Evolutionary conservation across 1,140 invertebrate genomes (phyloP).

Genomic region (Heterodera schachtii): DNA sequence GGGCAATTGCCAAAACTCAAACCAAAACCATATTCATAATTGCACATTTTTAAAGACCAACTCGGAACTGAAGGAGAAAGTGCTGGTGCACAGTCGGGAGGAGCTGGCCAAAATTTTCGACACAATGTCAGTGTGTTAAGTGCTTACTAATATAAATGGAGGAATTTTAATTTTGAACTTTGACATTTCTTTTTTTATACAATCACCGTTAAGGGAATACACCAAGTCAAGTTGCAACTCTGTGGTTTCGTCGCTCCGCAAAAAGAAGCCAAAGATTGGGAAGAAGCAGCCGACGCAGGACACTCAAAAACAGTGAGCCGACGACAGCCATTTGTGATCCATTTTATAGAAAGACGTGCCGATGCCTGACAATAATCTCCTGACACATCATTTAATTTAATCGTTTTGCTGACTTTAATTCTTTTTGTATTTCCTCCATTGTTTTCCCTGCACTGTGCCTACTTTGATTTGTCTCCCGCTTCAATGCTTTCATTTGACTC

Average conservation of each 20-base stretch:
- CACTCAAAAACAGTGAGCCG: not conserved
- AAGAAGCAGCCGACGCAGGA: not conserved
- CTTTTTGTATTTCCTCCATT: no score
- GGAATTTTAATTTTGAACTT: no score
- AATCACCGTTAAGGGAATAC: not conserved
- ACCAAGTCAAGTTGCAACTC: not conserved
- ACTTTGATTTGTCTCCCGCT: no score
- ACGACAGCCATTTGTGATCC: no score
- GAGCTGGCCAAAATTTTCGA: constrained; percentile 1
- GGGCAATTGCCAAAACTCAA: no score
- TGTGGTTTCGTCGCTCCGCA: not conserved
- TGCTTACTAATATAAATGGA: no score
- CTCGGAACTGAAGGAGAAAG: not conserved
- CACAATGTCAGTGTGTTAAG: not conserved
- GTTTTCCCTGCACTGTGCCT: no score
- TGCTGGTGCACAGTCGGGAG: not conserved
- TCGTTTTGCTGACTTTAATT: no score
- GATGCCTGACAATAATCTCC: no score
- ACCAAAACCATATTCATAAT: not conserved
- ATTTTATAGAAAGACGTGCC: no score
- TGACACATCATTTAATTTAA: no score
- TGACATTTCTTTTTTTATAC: not conserved
- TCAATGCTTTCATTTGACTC: no score
- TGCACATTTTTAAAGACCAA: not conserved
- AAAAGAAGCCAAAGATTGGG: not conserved